Evolutionary conservation across 2,888 invertebrate species (phyloP).

Genomic region (Perizoma affinitatum): DNA sequence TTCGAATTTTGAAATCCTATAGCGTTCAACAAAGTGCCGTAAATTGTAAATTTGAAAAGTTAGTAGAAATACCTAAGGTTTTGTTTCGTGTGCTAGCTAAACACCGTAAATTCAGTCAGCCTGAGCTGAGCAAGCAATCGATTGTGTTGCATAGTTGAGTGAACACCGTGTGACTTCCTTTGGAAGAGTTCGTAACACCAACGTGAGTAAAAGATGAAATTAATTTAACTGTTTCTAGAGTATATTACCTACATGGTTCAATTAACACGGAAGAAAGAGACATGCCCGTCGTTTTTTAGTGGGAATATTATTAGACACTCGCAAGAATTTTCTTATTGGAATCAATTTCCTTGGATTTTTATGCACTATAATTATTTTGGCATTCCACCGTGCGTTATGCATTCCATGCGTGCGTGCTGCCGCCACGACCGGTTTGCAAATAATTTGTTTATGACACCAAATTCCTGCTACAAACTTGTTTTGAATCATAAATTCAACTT

Average conservation of each 20-base stretch:
- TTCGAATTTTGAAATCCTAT: slow-evolving; percentile 64
- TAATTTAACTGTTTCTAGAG: slow-evolving; percentile 62
- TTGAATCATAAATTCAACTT: slow-evolving; percentile 18
- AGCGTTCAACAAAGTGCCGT: slow-evolving; percentile 7
- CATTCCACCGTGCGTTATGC: slow-evolving; percentile 46
- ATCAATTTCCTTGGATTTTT: slow-evolving; percentile 29
- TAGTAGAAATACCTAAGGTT: background rate
- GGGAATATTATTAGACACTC: slow-evolving; percentile 50
- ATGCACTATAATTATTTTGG: slow-evolving; percentile 35
- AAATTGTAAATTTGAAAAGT: background rate
- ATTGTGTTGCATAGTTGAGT: slow-evolving; percentile 67
- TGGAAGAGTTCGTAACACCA: slow-evolving; percentile 57
- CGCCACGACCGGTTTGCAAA: slow-evolving; percentile 38
- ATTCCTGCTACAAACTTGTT: slow-evolving; percentile 32
- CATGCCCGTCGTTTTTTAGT: slow-evolving; percentile 41
- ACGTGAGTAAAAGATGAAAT: slow-evolving; percentile 73
- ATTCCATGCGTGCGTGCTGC: slow-evolving; percentile 23
- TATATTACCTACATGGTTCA: slow-evolving; percentile 40
- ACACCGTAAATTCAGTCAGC: slow-evolving; percentile 12
- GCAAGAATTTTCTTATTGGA: slow-evolving; percentile 49
- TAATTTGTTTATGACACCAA: slow-evolving; percentile 32
- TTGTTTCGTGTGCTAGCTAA: background rate
- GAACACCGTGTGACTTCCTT: slow-evolving; percentile 60
- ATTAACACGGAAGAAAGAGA: slow-evolving; percentile 42
- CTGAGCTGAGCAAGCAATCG: slow-evolving; percentile 24